These are phyloP conservation scores for Cyprinus carpio DNA, from an alignment of 2,113 vertebrate genomes.

Conservation along the genomic window DNA sequence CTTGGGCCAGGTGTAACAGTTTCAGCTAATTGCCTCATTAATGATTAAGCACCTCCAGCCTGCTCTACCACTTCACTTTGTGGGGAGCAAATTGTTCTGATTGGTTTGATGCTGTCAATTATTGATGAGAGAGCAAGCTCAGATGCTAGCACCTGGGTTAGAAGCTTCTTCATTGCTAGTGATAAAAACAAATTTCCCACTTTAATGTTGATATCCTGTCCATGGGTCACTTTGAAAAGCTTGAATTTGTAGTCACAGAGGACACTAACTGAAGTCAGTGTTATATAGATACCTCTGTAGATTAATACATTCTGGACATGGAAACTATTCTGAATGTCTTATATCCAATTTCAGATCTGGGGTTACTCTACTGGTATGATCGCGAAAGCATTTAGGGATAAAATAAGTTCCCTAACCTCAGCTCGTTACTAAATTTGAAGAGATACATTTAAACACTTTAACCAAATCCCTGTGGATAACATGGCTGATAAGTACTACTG, in stretches of 20 bases:
- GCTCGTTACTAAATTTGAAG: not conserved
- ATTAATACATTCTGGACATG: conserved; percentile 4
- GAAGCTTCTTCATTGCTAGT: conserved; percentile 64
- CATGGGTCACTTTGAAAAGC: conserved; percentile 44
- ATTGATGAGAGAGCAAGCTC: conserved; percentile 81
- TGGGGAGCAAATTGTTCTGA: conserved; percentile 81
- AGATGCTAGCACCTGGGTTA: conserved; percentile 79
- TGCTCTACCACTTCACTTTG: conserved; percentile 77
- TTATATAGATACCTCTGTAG: conserved; percentile 9
- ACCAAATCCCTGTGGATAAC: conserved; percentile 15
- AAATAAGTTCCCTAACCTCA: not conserved
- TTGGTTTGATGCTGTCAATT: conserved; percentile 83
- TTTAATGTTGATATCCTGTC: conserved; percentile 32
- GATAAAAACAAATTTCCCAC: conserved; percentile 38
- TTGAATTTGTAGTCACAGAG: not conserved
- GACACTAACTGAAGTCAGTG: not conserved
- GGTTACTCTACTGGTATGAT: not conserved
- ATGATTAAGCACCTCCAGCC: conserved; percentile 79
- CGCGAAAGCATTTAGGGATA: not conserved
- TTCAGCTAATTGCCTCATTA: conserved; percentile 83
- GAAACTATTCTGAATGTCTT: not conserved
- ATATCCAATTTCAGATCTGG: not conserved
- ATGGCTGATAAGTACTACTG: not conserved
- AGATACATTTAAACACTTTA: not conserved
- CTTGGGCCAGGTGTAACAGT: conserved; percentile 71